phyloP scores from a whole-genome alignment of 2,797 vertebrate genomes.

The Xiphorhynchus erythropygius region DNA sequence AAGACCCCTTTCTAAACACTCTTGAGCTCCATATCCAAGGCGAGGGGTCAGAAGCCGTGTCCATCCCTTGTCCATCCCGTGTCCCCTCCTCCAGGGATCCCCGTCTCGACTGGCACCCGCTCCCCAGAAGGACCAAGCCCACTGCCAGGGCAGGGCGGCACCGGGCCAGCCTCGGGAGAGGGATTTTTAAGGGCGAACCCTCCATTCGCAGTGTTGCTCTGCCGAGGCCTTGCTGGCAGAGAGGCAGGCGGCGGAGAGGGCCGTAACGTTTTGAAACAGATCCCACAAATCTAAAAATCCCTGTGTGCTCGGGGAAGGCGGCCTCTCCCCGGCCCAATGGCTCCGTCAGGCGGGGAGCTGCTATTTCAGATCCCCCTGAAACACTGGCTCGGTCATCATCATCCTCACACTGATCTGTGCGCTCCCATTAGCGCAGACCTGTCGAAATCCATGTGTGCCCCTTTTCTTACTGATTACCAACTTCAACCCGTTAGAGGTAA shows the following conservation, averaged over 20 bases:
- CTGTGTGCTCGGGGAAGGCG: not conserved
- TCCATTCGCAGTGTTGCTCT: fast-evolving
- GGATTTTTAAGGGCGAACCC: not conserved
- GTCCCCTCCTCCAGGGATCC: not conserved
- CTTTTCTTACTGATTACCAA: conserved; percentile 34
- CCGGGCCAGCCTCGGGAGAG: not conserved
- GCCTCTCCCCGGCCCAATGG: not conserved
- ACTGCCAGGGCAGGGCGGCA: not conserved
- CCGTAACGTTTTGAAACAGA: not conserved
- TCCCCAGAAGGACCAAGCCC: too few species aligned
- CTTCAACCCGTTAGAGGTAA: conserved; percentile 7
- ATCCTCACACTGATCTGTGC: not conserved
- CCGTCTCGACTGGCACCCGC: not conserved
- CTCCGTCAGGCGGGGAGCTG: not conserved
- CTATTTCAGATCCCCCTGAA: not conserved
- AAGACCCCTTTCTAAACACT: not conserved
- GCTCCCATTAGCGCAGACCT: not conserved
- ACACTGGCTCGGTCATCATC: not conserved
- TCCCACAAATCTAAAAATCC: not conserved
- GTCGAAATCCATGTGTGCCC: not conserved
- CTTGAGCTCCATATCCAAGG: not conserved
- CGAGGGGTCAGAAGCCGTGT: not conserved
- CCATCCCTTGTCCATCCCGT: too few species aligned
- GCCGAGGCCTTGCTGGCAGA: not conserved
- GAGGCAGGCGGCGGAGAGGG: not conserved